These are phyloP conservation scores for Chaetophractus vellerosus DNA, from an alignment of 2,797 vertebrate species.

Conservation along the genomic window DNA sequence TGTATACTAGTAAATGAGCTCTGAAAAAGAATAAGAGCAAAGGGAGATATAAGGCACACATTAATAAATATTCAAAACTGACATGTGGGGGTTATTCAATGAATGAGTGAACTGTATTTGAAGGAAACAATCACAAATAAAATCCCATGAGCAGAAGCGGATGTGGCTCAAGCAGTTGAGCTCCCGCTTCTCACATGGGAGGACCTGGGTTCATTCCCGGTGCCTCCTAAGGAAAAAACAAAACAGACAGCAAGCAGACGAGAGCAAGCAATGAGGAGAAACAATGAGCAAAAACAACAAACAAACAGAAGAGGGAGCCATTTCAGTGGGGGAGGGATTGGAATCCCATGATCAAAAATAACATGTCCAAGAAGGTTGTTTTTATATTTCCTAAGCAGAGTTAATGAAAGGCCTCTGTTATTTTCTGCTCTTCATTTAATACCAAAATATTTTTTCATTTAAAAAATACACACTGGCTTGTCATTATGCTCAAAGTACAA, in stretches of 20 bases:
- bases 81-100: not conserved
- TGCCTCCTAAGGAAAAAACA: too few species aligned
- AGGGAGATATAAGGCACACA: not conserved
- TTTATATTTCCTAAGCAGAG: not conserved
- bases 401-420: not conserved
- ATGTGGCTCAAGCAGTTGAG: too few species aligned
- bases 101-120: not conserved
- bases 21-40: not conserved
- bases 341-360: not conserved
- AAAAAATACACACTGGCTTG: not conserved
- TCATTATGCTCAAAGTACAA: not conserved
- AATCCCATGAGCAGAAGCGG: too few species aligned
- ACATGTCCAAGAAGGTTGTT: not conserved
- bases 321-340: too few species aligned
- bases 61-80: not conserved
- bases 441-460: not conserved
- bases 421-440: not conserved
- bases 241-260: too few species aligned
- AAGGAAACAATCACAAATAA: not conserved
- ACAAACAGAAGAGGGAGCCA: too few species aligned
- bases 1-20: not conserved
- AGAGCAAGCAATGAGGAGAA: too few species aligned
- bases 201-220: too few species aligned
- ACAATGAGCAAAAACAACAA: too few species aligned
- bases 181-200: too few species aligned